Evolutionary conservation across 2,888 invertebrate species (phyloP).

Genomic region (Ochlodes sylvanus): DNA sequence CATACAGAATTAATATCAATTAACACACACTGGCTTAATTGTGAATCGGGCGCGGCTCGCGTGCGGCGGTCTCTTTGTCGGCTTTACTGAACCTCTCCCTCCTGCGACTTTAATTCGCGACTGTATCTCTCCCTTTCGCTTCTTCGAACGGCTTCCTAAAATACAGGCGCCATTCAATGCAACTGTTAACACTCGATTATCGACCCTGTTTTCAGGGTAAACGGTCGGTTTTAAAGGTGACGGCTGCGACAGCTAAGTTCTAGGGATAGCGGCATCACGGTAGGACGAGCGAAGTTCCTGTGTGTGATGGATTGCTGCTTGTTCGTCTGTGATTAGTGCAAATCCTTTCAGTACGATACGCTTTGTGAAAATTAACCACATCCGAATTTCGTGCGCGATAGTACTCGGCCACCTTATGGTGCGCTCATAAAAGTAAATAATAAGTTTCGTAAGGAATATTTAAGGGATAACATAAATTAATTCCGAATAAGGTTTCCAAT

Average conservation of each 20-base stretch:
- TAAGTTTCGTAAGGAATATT: no score
- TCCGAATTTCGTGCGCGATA: slow-evolving; percentile 15
- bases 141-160: slow-evolving; percentile 82
- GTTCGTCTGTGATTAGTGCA: slow-evolving; percentile 36
- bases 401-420: background rate
- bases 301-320: slow-evolving; percentile 64
- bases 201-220: slow-evolving; percentile 55
- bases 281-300: slow-evolving; percentile 80
- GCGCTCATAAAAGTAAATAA: no score
- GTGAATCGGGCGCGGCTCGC: slow-evolving; percentile 80
- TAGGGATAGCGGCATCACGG: slow-evolving; percentile 75
- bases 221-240: slow-evolving; percentile 54
- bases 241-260: slow-evolving; percentile 52
- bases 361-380: slow-evolving; percentile 33
- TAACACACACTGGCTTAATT: slow-evolving; percentile 84
- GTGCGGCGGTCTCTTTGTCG: slow-evolving; percentile 83
- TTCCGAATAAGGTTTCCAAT: background rate
- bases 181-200: slow-evolving; percentile 54
- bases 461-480: no score
- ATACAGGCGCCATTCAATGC: slow-evolving; percentile 73
- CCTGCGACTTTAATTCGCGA: slow-evolving; percentile 70
- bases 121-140: slow-evolving; percentile 62
- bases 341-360: slow-evolving; percentile 32
- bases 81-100: slow-evolving; percentile 60
- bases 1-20: slow-evolving; percentile 82